Base-by-base conservation (phyloP, 2,797 vertebrate species). In the Peromyscus nudipes region DNA sequence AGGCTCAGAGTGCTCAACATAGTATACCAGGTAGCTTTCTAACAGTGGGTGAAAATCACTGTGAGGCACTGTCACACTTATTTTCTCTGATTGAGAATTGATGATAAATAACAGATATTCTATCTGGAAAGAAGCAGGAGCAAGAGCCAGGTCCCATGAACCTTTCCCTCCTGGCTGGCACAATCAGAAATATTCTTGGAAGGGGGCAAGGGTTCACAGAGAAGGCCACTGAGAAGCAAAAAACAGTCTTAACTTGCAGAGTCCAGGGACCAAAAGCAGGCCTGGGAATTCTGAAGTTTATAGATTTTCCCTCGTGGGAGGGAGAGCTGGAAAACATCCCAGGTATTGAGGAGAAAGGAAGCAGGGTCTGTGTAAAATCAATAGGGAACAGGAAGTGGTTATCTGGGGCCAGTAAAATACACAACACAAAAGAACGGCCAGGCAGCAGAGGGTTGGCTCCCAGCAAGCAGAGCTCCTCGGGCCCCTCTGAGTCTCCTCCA, bases 301-400 rank as follows among this genome's bases (percentile, higher is more conserved):
- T 86, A 95, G 94, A 94, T 97, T 97, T 96, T 93, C 65, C 94
- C 94, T 89, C 43, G 83, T 96, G 94, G 95, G 97, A 98, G 96
- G 89, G 96, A 96, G 97, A 97, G 96, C 96, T 98, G 98, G 98
- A 98, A 97, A 81, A 81, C 86, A 85, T 98, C 98, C 98, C 98
- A 97, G 96, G 97, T 97, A 97, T 98, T 97, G 97, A 98, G 97
- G 89, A 96, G 97, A 98, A 95, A 98, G 98, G 98, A 98, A 98
- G 96, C 89, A 94, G 96, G 97, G 94, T 97, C 97, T 98, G 98
- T 97, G 97, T 96, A 94, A 84, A 95, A 93, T 98, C 98, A 97
- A 96, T 92, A 96, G 97, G 93, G 97, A 95, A 97, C 97, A 98
- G 98, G 98, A 98, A 98, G 87, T 25, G 88, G 96, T 98, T 98